Percentiles rank a stretch among this genome's conserved stretches.
phyloP scores from a whole-genome alignment of 2,888 invertebrate genomes.

The Andrena chrysosceles region DNA sequence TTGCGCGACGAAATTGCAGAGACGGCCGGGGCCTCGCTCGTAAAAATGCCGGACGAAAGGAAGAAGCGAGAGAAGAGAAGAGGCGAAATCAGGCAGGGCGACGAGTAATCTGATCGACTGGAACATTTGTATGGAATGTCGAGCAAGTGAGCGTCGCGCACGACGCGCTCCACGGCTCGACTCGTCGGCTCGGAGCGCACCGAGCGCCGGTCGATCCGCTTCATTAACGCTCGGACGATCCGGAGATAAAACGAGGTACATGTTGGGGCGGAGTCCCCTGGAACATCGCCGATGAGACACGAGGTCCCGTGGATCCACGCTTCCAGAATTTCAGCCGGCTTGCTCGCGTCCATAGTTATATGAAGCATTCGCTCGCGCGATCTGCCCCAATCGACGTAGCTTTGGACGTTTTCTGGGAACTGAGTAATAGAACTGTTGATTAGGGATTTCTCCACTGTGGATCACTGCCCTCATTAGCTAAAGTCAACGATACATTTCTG shows the following conservation, averaged over 20 bases:
- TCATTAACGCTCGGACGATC: slow-evolving; percentile 79
- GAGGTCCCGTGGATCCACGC: slow-evolving; percentile 20
- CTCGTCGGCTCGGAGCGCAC: slow-evolving; percentile 56
- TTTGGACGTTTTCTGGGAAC: background rate
- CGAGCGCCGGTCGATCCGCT: slow-evolving; percentile 69
- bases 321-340: slow-evolving; percentile 42
- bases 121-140: slow-evolving; percentile 81
- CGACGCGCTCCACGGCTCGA: slow-evolving; percentile 60
- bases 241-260: slow-evolving; percentile 76
- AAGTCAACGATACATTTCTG: background rate
- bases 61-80: slow-evolving; percentile 4
- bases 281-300: slow-evolving; percentile 41
- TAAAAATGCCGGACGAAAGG: background rate
- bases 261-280: slow-evolving; percentile 70
- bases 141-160: slow-evolving; percentile 76
- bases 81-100: slow-evolving; percentile 46
- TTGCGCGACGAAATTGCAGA: slow-evolving; percentile 39
- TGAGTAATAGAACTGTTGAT: background rate
- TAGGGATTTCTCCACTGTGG: background rate
- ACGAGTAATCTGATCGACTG: slow-evolving; percentile 75
- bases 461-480: background rate
- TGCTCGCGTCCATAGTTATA: background rate
- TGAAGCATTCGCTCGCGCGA: background rate
- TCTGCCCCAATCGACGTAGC: slow-evolving; percentile 6
- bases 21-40: background rate